Conservation (phyloP, 2,113 vertebrate species). For the Heliornis fulica region DNA sequence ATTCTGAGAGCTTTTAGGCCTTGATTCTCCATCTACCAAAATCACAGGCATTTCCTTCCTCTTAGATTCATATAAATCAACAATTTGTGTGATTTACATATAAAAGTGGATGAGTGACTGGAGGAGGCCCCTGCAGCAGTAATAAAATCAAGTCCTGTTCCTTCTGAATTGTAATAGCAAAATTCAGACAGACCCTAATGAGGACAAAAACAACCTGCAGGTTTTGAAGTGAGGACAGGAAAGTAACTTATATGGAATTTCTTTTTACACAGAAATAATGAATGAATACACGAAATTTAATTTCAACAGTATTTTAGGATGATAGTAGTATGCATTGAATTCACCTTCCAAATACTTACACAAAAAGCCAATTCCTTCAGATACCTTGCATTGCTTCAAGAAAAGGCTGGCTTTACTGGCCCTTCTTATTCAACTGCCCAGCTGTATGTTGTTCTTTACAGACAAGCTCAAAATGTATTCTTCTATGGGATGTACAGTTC, state of each 20-base stretch:
- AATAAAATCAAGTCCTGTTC: slow-evolving; percentile 15
- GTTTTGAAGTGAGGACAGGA: neutral
- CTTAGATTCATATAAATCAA: neutral
- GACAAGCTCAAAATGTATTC: neutral
- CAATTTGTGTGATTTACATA: slow-evolving; percentile 19
- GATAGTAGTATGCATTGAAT: neutral
- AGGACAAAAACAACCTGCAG: neutral
- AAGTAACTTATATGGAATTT: neutral
- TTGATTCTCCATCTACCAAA: neutral
- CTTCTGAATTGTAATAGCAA: neutral
- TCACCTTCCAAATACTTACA: neutral
- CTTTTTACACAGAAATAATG: neutral
- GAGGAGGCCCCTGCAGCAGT: neutral
- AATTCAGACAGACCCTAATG: neutral
- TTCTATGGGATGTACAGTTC: neutral
- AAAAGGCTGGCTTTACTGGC: neutral
- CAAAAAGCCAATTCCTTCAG: neutral
- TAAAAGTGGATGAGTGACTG: neutral
- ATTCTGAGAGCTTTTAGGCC: neutral
- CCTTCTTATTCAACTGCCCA: neutral
- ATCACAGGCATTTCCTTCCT: neutral
- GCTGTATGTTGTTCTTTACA: neutral
- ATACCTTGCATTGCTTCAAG: neutral
- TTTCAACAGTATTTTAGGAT: neutral
- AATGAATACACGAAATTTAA: neutral